These are phyloP conservation scores for Limenitis camilla DNA, from an alignment of 2,888 invertebrate species.

Conservation along the genomic window DNA sequence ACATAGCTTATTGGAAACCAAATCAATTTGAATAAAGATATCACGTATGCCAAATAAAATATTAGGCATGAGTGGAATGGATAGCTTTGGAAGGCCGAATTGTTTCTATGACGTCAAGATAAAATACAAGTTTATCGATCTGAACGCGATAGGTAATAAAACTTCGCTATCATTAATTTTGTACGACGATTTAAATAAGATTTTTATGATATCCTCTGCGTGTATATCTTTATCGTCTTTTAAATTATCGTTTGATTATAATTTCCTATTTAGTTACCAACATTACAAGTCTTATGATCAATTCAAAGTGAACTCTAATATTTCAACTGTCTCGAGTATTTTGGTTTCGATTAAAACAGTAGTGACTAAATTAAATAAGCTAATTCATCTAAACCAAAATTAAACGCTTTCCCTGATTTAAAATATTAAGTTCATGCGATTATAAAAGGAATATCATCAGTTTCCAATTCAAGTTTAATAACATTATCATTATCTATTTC, in stretches of 20 bases:
- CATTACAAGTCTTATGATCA: too few relatives aligned
- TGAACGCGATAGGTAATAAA: constrained; percentile 12
- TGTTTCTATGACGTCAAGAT: constrained; percentile 22
- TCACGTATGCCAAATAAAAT: constrained; percentile 1
- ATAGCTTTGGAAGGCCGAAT: constrained; percentile 7
- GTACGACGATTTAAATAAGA: not conserved
- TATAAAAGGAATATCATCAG: too few relatives aligned
- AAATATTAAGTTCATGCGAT: too few relatives aligned
- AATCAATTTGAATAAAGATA: not conserved
- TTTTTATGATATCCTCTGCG: not conserved
- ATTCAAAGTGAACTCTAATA: too few relatives aligned
- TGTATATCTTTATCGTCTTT: not conserved
- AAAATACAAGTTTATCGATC: constrained; percentile 15
- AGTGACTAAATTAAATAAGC: too few relatives aligned
- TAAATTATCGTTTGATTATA: not conserved
- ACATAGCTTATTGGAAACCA: not conserved
- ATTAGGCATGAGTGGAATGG: not conserved
- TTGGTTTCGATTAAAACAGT: too few relatives aligned
- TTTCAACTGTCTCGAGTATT: too few relatives aligned
- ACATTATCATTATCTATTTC: too few relatives aligned
- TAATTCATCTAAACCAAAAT: too few relatives aligned
- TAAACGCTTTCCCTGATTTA: too few relatives aligned
- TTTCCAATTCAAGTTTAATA: too few relatives aligned
- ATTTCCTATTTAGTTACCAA: too few relatives aligned
- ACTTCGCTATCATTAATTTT: constrained; percentile 10